Evolutionary conservation across 2,888 invertebrate species (phyloP), one percentile per base, ranked within the genome.

Genomic region (Spisula subtruncata): DNA sequence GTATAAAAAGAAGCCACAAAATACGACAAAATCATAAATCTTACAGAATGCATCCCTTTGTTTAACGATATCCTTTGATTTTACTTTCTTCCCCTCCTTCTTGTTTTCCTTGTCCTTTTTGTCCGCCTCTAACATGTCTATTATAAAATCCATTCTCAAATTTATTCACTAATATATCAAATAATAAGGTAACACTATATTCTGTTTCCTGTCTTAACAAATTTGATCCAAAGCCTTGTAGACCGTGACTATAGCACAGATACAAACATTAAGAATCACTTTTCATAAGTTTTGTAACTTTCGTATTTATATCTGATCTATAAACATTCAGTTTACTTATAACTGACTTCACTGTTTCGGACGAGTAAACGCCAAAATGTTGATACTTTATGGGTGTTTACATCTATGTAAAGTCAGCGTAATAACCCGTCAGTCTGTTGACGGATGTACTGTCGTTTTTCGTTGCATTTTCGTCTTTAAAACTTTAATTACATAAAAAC

Each of bases 81-180:
- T 86, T 32, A 29, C 14, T 41, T 91, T 90, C 84, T 90, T 90
- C 82, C 85, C 87, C 8, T 90, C 90, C 79, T 92, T 91, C 80
- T 89, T 92, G 35, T 81, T 84, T 71, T 90, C 89, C 79, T 89
- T 93, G 71, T 90, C 90, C 87, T 93, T 93, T 75, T 89, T 89
- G 71, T 94, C 94, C 25, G 93, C 92, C 80, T 95, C 94, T 81
- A 95, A 94, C 89, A 95, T 91, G 81, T 95, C 95, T 82, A 94
- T 92, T 80, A 95, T 94, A 90, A 95, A 95, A 89, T 94, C 94
- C 95, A 95, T 94, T 60, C 81, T 92, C 4, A 54, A 66, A 32
- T 18, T 71, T 2, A 29, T 71, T 71, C 16, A 71, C 29, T 71
- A 71, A 71, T 71, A 29, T 71, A 71, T 71, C 71, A 25, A 71